A percentile compares a stretch with the other conserved stretches of the same genome.
phyloP scores from a whole-genome alignment of 2,797 vertebrate species.

The Sylvilagus floridanus region DNA sequence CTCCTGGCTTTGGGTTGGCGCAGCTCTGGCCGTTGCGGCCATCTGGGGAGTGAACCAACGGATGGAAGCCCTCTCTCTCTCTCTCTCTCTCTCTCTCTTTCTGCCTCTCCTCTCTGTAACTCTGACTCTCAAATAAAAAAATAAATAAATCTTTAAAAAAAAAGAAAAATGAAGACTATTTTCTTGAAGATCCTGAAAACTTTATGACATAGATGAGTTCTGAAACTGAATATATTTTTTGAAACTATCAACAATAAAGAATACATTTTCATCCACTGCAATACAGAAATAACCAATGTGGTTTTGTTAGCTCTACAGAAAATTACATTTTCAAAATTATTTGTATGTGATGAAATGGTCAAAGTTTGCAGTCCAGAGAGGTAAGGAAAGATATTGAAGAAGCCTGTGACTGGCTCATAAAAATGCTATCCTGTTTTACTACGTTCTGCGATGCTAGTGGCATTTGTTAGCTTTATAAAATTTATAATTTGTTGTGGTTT shows the following conservation, averaged over 20 bases:
- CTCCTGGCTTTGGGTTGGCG: too few relatives aligned
- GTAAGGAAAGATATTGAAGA: background rate
- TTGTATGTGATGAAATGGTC: background rate
- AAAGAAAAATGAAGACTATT: background rate
- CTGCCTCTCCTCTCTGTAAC: too few relatives aligned
- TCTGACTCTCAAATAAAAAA: too few relatives aligned
- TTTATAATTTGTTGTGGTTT: background rate
- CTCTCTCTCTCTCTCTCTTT: too few relatives aligned
- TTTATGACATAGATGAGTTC: background rate
- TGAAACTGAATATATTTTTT: background rate
- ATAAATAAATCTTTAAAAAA: background rate
- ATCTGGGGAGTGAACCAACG: too few relatives aligned
- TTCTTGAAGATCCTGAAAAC: background rate
- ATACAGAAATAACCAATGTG: background rate
- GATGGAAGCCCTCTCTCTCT: too few relatives aligned
- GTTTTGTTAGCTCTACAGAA: background rate
- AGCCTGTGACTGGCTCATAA: background rate
- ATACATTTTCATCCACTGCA: background rate
- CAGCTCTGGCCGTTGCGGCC: too few relatives aligned
- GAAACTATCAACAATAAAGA: background rate
- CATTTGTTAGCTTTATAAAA: background rate
- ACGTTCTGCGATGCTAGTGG: background rate
- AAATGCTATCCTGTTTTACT: background rate
- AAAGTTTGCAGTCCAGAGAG: background rate
- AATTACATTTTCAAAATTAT: background rate